These are phyloP conservation scores for Pangasius macronema DNA, from an alignment of 2,797 vertebrate genomes.

Conservation along the genomic window DNA sequence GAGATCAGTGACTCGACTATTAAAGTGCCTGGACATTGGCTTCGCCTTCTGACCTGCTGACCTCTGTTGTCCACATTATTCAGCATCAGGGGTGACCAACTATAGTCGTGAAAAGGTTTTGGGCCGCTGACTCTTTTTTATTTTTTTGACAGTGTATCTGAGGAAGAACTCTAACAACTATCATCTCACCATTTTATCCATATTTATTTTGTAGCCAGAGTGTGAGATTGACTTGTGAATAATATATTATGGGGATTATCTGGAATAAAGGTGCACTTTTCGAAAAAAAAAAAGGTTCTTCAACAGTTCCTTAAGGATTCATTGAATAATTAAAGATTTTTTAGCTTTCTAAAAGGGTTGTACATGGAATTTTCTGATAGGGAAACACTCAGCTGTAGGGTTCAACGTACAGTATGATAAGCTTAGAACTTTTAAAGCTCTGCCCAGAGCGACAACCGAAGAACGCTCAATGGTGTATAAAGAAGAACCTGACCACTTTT, in stretches of 20 bases:
- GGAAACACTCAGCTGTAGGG: background rate
- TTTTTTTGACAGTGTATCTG: background rate
- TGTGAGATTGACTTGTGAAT: slow-evolving; percentile 23
- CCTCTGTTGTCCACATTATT: slow-evolving; percentile 10
- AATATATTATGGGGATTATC: slow-evolving; percentile 8
- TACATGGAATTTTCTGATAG: background rate
- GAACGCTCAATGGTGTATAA: background rate
- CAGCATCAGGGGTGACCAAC: background rate
- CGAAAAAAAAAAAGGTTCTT: background rate
- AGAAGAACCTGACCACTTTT: background rate
- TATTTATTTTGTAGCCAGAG: slow-evolving; percentile 10
- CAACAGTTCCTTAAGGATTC: background rate
- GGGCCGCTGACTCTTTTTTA: too few species aligned
- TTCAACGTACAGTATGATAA: background rate
- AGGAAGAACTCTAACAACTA: background rate
- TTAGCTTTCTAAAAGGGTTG: background rate
- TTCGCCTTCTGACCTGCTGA: slow-evolving; percentile 23
- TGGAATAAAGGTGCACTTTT: background rate
- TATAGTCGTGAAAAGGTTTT: background rate
- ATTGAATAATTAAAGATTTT: slow-evolving; percentile 1
- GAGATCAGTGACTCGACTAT: slow-evolving; percentile 13
- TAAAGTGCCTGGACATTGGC: slow-evolving; percentile 14
- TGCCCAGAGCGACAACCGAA: background rate
- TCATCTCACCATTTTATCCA: background rate
- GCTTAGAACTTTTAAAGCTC: background rate